These are phyloP conservation scores for Kryptolebias ocellatus DNA, from an alignment of 2,797 vertebrate genomes.

Conservation along the genomic window DNA sequence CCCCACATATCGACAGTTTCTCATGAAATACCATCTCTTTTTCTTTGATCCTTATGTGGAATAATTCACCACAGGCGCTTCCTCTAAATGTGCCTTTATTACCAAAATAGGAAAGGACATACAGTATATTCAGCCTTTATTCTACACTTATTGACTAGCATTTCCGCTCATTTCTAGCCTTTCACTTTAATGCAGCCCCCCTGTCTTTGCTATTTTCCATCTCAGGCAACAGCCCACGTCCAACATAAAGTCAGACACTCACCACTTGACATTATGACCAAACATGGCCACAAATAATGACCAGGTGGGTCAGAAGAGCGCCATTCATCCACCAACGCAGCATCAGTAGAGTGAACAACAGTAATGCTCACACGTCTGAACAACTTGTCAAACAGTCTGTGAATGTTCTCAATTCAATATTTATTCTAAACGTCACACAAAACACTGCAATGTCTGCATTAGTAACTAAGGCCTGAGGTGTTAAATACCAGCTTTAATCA, in stretches of 20 bases:
- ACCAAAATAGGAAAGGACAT: not conserved
- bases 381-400: not conserved
- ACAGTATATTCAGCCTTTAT: not conserved
- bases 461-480: too few species aligned
- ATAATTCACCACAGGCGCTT: not conserved
- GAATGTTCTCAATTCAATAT: not conserved
- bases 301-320: conserved; percentile 42
- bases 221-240: conserved; percentile 18
- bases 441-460: not conserved
- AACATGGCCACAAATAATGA: conserved; percentile 27
- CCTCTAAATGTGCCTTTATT: not conserved
- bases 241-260: not conserved
- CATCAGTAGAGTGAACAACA: conserved; percentile 1
- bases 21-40: not conserved
- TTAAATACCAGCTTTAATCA: not conserved
- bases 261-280: conserved; percentile 36
- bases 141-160: not conserved
- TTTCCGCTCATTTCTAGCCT: not conserved
- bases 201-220: conserved; percentile 11
- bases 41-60: not conserved
- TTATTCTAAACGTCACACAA: not conserved
- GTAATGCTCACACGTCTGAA: conserved; percentile 10
- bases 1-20: not conserved
- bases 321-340: conserved; percentile 25
- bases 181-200: not conserved